Conservation (phyloP, 2,888 invertebrate genomes). For the Archips crataeganus region DNA sequence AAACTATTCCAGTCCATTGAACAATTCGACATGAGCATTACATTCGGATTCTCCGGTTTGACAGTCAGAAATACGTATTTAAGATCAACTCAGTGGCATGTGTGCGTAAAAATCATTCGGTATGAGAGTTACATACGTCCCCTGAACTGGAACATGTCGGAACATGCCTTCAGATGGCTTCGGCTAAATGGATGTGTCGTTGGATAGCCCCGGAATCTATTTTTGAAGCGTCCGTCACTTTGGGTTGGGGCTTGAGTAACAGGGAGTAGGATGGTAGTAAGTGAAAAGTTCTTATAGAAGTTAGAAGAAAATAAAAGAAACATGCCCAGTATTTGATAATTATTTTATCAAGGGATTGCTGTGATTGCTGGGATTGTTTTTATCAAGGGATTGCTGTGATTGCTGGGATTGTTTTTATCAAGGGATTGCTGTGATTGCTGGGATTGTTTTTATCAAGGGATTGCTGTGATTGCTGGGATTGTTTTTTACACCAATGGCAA, state of each 20-base stretch:
- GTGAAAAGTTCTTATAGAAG: neutral
- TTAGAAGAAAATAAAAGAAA: too few relatives aligned
- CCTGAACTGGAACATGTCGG: slow-evolving; percentile 5
- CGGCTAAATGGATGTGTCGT: slow-evolving; percentile 45
- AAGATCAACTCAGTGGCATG: neutral
- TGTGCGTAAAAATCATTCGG: slow-evolving; percentile 16
- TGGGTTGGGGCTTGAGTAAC: neutral
- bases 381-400: too few relatives aligned
- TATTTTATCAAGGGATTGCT: too few relatives aligned
- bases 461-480: too few relatives aligned
- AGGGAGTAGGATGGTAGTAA: neutral
- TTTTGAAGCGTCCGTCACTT: slow-evolving; percentile 39
- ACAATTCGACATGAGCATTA: slow-evolving; percentile 1
- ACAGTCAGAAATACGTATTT: slow-evolving; percentile 9
- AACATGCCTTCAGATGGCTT: slow-evolving; percentile 2
- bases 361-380: too few relatives aligned
- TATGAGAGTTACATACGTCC: neutral
- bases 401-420: too few relatives aligned
- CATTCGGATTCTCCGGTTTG: neutral
- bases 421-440: too few relatives aligned
- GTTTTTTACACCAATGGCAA: too few relatives aligned
- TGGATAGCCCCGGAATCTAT: slow-evolving; percentile 44
- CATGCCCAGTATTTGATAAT: too few relatives aligned
- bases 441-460: too few relatives aligned
- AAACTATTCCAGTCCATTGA: neutral